Evolutionary conservation across 2,797 vertebrate genomes (phyloP).

Genomic region (Menidia menidia): DNA sequence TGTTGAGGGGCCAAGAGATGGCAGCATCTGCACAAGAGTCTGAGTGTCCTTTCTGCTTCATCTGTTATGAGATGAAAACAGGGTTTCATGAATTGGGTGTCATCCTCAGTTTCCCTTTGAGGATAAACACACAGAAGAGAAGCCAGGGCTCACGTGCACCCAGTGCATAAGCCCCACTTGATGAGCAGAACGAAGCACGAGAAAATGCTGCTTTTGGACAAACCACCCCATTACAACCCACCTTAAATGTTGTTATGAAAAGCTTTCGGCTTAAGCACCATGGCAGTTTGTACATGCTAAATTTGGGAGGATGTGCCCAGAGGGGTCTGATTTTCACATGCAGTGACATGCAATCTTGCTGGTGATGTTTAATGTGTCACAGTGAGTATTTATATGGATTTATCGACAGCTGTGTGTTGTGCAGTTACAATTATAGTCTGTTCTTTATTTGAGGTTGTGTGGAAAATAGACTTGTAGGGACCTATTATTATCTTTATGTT

Average conservation of each 20-base stretch:
- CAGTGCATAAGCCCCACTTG: slow-evolving; percentile 6
- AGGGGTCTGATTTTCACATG: slow-evolving; percentile 5
- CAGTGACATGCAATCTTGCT: slow-evolving; percentile 19
- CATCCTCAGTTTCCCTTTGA: not conserved
- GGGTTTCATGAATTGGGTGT: not conserved
- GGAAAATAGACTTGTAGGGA: too few relatives aligned
- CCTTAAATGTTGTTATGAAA: slow-evolving; percentile 17
- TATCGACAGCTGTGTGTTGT: slow-evolving; percentile 1
- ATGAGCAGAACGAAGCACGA: not conserved
- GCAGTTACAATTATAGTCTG: not conserved
- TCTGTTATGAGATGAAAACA: not conserved
- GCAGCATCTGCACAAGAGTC: slow-evolving; percentile 18
- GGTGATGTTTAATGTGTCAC: slow-evolving; percentile 4
- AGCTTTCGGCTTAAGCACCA: slow-evolving; percentile 17
- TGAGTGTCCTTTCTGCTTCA: not conserved
- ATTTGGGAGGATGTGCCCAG: slow-evolving; percentile 14
- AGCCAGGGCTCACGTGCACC: not conserved
- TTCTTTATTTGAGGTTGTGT: not conserved
- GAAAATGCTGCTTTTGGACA: slow-evolving; percentile 20
- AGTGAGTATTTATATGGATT: slow-evolving; percentile 14
- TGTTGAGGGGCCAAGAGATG: slow-evolving; percentile 38
- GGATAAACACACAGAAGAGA: not conserved
- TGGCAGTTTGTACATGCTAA: slow-evolving; percentile 14
- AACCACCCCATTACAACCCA: slow-evolving; percentile 3
- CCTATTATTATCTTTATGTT: not conserved